Conservation (phyloP, 2,113 vertebrate genomes). For the Micronycteris hirsuta region DNA sequence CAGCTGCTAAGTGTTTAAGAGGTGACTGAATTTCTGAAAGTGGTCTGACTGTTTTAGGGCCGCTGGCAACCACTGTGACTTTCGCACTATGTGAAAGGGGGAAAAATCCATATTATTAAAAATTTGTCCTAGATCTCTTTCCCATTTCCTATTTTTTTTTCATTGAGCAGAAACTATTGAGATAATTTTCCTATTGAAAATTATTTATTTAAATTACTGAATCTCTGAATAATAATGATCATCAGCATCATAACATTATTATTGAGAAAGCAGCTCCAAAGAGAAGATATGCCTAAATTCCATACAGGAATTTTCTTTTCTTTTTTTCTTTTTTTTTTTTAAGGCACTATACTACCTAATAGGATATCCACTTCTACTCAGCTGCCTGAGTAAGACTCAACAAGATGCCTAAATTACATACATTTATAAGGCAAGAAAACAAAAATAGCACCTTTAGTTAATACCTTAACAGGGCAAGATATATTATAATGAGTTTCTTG, state of each 20-base stretch:
- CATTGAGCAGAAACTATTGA: slow-evolving; percentile 72
- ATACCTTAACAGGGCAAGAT: neutral
- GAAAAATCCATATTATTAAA: slow-evolving; percentile 78
- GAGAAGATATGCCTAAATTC: neutral
- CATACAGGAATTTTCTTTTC: neutral
- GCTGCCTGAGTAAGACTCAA: neutral
- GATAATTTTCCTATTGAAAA: slow-evolving; percentile 73
- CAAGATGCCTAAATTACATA: neutral
- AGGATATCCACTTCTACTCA: neutral
- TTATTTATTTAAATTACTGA: slow-evolving; percentile 34
- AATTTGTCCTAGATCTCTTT: slow-evolving; percentile 71
- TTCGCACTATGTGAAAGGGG: slow-evolving; percentile 80
- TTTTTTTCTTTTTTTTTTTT: neutral
- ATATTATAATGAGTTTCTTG: neutral
- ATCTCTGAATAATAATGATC: slow-evolving; percentile 52
- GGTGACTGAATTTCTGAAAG: slow-evolving; percentile 86
- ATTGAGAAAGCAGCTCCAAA: neutral
- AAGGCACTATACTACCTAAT: neutral
- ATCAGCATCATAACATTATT: neutral
- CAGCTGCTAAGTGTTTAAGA: slow-evolving; percentile 87
- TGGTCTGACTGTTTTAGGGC: slow-evolving; percentile 78
- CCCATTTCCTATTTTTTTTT: slow-evolving; percentile 66
- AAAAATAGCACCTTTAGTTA: neutral
- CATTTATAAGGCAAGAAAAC: neutral
- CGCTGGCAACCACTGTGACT: slow-evolving; percentile 77